Evolutionary conservation across 1,140 invertebrate genomes (phyloP).

Genomic region (Zaprionus gabonicus): DNA sequence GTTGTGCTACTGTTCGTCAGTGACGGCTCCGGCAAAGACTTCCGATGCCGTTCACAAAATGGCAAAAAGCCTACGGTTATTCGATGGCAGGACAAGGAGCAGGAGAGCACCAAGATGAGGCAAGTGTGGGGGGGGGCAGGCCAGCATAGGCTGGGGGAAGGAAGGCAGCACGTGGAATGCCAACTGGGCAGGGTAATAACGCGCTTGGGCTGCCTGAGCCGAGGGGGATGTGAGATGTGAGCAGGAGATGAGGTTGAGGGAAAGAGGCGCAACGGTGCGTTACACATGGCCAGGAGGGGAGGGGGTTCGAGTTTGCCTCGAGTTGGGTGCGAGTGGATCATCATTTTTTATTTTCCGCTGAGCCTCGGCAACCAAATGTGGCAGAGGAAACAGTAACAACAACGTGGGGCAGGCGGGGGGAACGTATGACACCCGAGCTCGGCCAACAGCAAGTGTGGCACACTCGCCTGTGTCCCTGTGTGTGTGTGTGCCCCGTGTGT

Average conservation of each 20-base stretch:
- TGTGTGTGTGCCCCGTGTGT: constrained; percentile 6
- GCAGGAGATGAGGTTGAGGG: too few species aligned
- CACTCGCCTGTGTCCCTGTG: constrained; percentile 7
- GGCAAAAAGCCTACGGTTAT: constrained; percentile 73
- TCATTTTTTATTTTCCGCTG: constrained; percentile 83
- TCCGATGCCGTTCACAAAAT: constrained; percentile 62
- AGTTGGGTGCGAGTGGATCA: constrained; percentile 63
- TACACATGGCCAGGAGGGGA: constrained; percentile 24
- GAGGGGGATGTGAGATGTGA: background rate
- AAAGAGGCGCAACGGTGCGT: constrained; percentile 53
- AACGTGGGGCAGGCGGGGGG: background rate
- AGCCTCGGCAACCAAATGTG: constrained; percentile 68
- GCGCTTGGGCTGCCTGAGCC: background rate
- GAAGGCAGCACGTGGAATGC: background rate
- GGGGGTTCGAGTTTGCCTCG: background rate
- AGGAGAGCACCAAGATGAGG: background rate
- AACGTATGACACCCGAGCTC: constrained; percentile 33
- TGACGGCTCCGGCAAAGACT: constrained; percentile 49
- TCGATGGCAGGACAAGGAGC: constrained; percentile 40
- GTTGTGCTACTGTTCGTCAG: constrained; percentile 29
- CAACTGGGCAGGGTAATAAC: constrained; percentile 33
- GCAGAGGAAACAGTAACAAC: constrained; percentile 30
- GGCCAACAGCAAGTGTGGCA: constrained; percentile 47
- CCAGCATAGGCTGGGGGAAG: too few species aligned
- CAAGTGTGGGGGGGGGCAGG: background rate